Conservation (phyloP, 2,113 vertebrate genomes). For the Columba livia region DNA sequence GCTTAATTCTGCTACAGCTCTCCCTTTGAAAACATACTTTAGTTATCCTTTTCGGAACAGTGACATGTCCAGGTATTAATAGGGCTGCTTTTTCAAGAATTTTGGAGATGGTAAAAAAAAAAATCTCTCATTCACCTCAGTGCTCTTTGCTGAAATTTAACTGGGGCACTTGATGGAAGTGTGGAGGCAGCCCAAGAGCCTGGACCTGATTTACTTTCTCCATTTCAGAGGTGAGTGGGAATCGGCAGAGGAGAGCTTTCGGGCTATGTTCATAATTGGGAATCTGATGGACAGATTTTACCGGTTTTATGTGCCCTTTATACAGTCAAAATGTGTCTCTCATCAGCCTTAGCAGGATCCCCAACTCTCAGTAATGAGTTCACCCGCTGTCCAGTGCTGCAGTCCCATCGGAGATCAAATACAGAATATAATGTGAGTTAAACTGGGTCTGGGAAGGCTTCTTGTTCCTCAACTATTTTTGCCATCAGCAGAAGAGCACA, state of each 20-base stretch:
- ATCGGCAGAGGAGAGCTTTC: background rate
- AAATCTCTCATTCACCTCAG: background rate
- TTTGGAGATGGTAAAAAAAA: background rate
- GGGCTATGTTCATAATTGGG: background rate
- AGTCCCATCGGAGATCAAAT: background rate
- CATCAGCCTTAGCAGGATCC: background rate
- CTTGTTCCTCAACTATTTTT: background rate
- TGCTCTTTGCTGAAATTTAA: background rate
- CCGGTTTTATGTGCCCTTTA: background rate
- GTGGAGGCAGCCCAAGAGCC: background rate
- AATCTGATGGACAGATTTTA: background rate
- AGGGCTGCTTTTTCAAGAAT: background rate
- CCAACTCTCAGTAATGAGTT: background rate
- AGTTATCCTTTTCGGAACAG: background rate
- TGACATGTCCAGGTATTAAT: background rate
- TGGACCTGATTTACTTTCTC: background rate
- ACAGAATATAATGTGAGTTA: background rate
- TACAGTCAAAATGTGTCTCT: background rate
- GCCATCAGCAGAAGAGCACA: background rate
- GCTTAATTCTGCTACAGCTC: background rate
- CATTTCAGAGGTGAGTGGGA: background rate
- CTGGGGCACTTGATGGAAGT: background rate
- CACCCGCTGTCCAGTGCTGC: rapidly evolving
- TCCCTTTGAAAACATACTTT: background rate
- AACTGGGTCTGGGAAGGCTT: background rate